Evolutionary conservation across 2,113 vertebrate species (phyloP), one percentile per base, ranked within the genome.

Genomic region (Orthonyx spaldingii): DNA sequence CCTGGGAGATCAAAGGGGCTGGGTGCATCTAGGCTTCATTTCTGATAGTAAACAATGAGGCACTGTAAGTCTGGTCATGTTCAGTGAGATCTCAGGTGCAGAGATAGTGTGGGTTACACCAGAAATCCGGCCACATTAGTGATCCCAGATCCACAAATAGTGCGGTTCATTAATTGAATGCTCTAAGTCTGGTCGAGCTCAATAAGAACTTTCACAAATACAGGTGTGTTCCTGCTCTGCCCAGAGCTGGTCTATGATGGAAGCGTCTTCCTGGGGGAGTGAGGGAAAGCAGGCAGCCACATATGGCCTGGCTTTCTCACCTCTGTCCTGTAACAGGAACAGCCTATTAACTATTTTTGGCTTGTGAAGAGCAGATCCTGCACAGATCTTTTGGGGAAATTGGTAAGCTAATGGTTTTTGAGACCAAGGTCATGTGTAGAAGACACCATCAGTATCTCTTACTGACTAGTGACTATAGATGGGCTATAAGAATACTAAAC

Each of bases 111-210:
- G 27, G 17, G 33, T 27, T 46, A 59, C 27, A 27, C 12, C 33
- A 33, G 55, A 68, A 37, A 52, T 37, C 35, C 1, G 0, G 10
- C 11, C 21, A 44, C 22, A 10, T 2, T 15, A 24, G 37, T 2
- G 0, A 59, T 33, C 27, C 17, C 12, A 44, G 52, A 37, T 37
- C 44, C 11, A 44, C 2, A 0, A 60, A 33, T 2, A 30, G 33
- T 8, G 9, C 2, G 1, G 26, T 42, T 37, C 17, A 33, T 21
- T 0, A 59, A 50, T 44, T 37, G 44, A 52, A 0, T 21, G 11
- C 46, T 42, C 17, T 30, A 37, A 68, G 11, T 44, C n/a, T 44
- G 46, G 6, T 27, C 0, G 0, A 52, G 27, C 19, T 77, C 63
- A 69, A 0, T 13, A 39, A 28, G 33, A 53, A 19, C 22, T 60